Percentiles rank a stretch among this genome's conserved stretches.
These are phyloP conservation scores for Spondyliosoma cantharus DNA, from an alignment of 2,797 vertebrate species.

Conservation along the genomic window DNA sequence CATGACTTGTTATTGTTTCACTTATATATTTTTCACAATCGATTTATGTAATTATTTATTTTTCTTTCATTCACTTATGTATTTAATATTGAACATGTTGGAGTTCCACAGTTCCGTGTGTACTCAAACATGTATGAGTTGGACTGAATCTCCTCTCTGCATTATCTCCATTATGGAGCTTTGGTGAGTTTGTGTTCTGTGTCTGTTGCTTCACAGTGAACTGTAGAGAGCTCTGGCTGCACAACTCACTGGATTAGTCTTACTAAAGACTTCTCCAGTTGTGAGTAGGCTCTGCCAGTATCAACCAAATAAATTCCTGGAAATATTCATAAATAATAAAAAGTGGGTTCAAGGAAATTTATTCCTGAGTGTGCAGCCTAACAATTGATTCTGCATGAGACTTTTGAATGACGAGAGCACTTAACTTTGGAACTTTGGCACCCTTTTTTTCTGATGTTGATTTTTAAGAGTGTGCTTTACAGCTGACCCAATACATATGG, in stretches of 20 bases:
- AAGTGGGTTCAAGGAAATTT: conserved; percentile 59
- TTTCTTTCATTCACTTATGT: no score
- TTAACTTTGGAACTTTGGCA: conserved; percentile 37
- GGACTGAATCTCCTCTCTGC: neutral
- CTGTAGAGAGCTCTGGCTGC: conserved; percentile 11
- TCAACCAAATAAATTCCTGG: conserved; percentile 75
- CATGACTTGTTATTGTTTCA: neutral
- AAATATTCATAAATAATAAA: conserved; percentile 71
- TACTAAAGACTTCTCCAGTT: conserved; percentile 79
- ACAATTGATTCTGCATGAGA: conserved; percentile 56
- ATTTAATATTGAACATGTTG: no score
- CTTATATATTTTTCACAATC: no score
- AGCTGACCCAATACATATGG: conserved; percentile 6
- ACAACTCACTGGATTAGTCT: conserved; percentile 23
- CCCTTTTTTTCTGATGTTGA: conserved; percentile 23
- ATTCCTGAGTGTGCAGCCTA: conserved; percentile 46
- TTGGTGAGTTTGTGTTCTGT: conserved; percentile 2
- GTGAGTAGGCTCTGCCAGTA: conserved; percentile 64
- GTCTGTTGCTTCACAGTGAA: conserved; percentile 4
- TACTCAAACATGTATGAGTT: neutral
- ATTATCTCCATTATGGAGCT: conserved; percentile 19
- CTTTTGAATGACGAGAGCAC: conserved; percentile 45
- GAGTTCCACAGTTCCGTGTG: no score
- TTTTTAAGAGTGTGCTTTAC: conserved; percentile 24
- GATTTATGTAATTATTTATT: no score